Percentiles rank a stretch among this genome's conserved stretches.
Evolutionary conservation across 2,113 vertebrate species (phyloP).

Genomic region (Protobothrops flavoviridis): DNA sequence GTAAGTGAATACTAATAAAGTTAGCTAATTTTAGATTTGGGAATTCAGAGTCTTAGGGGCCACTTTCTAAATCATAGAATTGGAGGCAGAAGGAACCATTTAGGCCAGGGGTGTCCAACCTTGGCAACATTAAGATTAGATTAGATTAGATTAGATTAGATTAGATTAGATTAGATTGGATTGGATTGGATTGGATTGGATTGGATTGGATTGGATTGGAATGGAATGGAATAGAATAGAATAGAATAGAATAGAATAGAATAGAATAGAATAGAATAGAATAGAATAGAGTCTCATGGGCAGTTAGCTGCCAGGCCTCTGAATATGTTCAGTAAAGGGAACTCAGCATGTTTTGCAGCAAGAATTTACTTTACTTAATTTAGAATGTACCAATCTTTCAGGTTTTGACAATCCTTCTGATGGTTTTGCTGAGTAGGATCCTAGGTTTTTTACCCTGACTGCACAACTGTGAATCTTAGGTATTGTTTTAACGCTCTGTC

Average conservation of each 20-base stretch:
- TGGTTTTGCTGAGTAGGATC: neutral
- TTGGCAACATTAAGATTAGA: neutral
- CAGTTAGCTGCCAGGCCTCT: neutral
- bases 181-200: no score
- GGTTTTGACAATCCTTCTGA: neutral
- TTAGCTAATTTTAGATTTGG: neutral
- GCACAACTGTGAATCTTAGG: neutral
- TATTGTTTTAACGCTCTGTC: neutral
- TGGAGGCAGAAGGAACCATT: neutral
- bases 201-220: rapidly evolving
- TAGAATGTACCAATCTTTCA: neutral
- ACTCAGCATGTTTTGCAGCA: neutral
- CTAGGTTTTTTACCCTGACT: neutral
- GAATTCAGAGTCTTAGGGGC: neutral
- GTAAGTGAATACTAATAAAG: neutral
- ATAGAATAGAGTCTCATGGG: neutral
- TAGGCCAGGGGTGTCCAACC: neutral
- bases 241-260: no score
- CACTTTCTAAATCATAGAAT: neutral
- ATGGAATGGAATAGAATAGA: no score
- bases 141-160: no score
- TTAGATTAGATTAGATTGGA: no score
- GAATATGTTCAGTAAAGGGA: neutral
- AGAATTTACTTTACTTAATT: neutral
- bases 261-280: no score